These are phyloP conservation scores for Machimus rusticus DNA, from an alignment of 2,888 invertebrate species.

Conservation along the genomic window DNA sequence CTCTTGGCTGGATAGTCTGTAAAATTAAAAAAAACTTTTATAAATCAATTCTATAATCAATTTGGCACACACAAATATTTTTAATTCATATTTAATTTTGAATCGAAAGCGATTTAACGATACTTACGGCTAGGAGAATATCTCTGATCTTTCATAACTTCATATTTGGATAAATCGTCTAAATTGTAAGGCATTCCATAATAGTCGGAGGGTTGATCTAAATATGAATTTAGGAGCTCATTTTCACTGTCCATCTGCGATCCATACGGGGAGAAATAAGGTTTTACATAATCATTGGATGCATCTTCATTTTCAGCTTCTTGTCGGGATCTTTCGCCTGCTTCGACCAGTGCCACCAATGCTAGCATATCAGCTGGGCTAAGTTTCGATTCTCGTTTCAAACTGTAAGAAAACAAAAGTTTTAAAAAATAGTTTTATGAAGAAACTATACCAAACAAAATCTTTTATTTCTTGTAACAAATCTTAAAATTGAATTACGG, in stretches of 20 bases:
- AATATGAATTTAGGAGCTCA: slow-evolving; percentile 54
- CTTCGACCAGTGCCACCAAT: slow-evolving; percentile 60
- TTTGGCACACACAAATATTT: too few relatives aligned
- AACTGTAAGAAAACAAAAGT: slow-evolving; percentile 48
- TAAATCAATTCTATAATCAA: too few relatives aligned
- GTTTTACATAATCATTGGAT: slow-evolving; percentile 27
- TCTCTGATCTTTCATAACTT: slow-evolving; percentile 57
- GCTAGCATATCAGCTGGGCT: slow-evolving; percentile 63
- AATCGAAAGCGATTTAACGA: neutral
- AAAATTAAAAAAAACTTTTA: too few relatives aligned
- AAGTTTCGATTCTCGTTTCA: slow-evolving; percentile 60
- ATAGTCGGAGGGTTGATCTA: slow-evolving; percentile 57
- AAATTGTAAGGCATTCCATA: slow-evolving; percentile 58
- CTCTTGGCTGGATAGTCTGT: slow-evolving; percentile 57
- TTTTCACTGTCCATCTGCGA: slow-evolving; percentile 50
- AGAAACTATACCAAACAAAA: too few relatives aligned
- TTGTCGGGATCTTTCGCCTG: slow-evolving; percentile 60
- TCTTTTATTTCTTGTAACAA: too few relatives aligned
- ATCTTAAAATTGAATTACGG: too few relatives aligned
- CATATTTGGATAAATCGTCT: slow-evolving; percentile 58
- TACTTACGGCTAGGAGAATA: slow-evolving; percentile 57
- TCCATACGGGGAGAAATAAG: slow-evolving; percentile 33
- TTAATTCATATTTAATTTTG: neutral
- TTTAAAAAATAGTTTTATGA: neutral
- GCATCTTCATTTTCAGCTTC: slow-evolving; percentile 50